Conservation (phyloP, 1,140 invertebrate species). For the Heliconius himera region DNA sequence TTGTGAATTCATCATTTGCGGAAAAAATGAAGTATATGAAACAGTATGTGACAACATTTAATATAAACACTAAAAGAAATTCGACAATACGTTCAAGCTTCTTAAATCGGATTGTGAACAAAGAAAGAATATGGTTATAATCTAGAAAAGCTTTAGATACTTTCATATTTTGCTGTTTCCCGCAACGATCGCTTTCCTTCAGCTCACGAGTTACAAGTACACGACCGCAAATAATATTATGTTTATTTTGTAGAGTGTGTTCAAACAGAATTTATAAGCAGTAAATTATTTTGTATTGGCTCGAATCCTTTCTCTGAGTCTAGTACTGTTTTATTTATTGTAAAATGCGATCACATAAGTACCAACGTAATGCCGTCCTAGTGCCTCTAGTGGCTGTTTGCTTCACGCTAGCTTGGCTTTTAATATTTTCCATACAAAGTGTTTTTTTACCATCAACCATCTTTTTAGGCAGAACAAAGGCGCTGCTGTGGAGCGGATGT, state of each 20-base stretch:
- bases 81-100: not conserved
- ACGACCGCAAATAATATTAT: not conserved
- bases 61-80: not conserved
- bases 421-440: slow-evolving; percentile 19
- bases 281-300: slow-evolving; percentile 1
- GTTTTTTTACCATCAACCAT: slow-evolving; percentile 10
- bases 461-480: slow-evolving; percentile 14
- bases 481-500: not conserved
- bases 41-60: not conserved
- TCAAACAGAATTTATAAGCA: not conserved
- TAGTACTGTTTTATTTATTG: not conserved
- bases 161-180: not conserved
- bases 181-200: not conserved
- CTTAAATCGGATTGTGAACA: not conserved
- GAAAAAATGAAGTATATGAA: not conserved
- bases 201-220: not conserved
- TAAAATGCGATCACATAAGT: not conserved
- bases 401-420: slow-evolving; percentile 13
- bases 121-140: not conserved
- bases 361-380: not conserved
- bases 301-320: not conserved
- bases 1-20: too few species aligned
- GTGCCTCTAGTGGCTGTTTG: not conserved
- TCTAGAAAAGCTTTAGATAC: not conserved
- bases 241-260: not conserved